phyloP scores from a whole-genome alignment of 2,797 vertebrate species.

The Rhinichthys osculus region DNA sequence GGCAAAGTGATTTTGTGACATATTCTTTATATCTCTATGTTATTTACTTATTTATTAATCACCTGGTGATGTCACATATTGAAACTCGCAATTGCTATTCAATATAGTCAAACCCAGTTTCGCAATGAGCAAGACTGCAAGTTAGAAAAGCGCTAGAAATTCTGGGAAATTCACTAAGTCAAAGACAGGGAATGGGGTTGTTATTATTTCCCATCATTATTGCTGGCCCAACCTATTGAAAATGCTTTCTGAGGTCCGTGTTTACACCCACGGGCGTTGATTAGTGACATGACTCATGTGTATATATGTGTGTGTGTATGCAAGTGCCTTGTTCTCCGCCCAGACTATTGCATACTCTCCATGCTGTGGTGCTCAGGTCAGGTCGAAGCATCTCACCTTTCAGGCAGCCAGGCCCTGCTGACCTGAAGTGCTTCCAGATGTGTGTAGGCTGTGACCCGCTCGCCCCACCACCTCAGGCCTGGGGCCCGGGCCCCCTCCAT shows the following conservation, averaged over 20 bases:
- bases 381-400: conserved; percentile 75
- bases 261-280: conserved; percentile 14
- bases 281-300: conserved; percentile 24
- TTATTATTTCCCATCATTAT: conserved; percentile 20
- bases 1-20: neutral
- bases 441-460: conserved; percentile 73
- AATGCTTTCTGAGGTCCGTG: neutral
- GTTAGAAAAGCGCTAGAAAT: neutral
- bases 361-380: conserved; percentile 71
- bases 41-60: conserved; percentile 7
- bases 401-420: conserved; percentile 74
- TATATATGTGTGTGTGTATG: conserved; percentile 12
- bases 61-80: neutral
- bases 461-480: conserved; percentile 56
- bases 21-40: neutral
- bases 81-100: neutral
- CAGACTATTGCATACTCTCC: conserved; percentile 36
- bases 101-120: neutral
- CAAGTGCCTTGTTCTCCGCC: conserved; percentile 14
- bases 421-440: conserved; percentile 87
- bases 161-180: neutral
- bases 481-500: conserved; percentile 72
- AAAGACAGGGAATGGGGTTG: neutral
- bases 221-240: neutral
- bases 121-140: neutral